Base-by-base conservation (phyloP, 2,797 vertebrate genomes). In the Bovichtus variegatus region DNA sequence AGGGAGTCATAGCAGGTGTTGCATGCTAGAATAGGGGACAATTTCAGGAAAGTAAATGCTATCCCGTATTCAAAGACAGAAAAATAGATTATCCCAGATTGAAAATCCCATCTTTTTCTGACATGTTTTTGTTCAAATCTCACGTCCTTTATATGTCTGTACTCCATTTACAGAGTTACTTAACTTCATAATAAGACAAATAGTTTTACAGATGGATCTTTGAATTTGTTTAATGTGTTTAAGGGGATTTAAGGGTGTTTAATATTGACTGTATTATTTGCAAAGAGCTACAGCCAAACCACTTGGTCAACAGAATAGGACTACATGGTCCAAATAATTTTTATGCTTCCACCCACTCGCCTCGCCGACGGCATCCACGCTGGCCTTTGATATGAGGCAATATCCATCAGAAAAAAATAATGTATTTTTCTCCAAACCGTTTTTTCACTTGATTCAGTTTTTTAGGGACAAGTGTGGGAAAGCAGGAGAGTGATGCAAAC, bases 351-450 rank as follows among this genome's bases (percentile, higher is more conserved):
- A 59, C 44, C 75, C 58, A 62, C 63, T 73, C 16, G 12, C 38
- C n/a, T 53, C 3, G 2, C 36, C 5, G 2, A 54, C 12, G 44
- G 53, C 74, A 21, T 58, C 70, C 2, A 0, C 6, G 6, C 47
- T 73, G 71, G 63, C 78, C 85, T 89, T 87, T 87, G 81, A 85
- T 82, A 87, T 89, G 85, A 89, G 85, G 85, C 83, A 87, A 85
- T 78, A 78, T 80, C 71, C 71, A 78, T 76, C 78, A 79, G 60
- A 76, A 82, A 86, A 68, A 84, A 83, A 85, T 74, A 84, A 78
- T 75, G 58, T 78, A n/a, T 83, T 49, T 75, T 62, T 71, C 27
- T 59, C 63, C 50, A 69, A 83, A 82, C 82, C 21, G n/a, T n/a
- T 15, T 64, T 85, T 81, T 54, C 71, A 76, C 81, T 80, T 84